These are phyloP conservation scores for Ptychadena robeensis DNA, from an alignment of 2,797 vertebrate species.

Conservation along the genomic window DNA sequence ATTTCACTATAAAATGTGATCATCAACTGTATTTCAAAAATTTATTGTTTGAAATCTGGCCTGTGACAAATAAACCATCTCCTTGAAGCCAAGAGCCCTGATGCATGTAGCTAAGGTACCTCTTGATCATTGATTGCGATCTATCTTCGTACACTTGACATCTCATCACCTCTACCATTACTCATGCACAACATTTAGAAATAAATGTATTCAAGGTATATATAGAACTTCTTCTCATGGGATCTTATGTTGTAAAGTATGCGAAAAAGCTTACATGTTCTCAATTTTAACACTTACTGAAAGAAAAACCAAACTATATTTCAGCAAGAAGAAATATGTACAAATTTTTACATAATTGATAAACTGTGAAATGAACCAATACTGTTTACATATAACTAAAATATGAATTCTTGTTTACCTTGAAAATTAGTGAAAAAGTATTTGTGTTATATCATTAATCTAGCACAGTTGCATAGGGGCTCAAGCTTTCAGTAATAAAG, in stretches of 20 bases:
- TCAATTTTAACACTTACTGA: not conserved
- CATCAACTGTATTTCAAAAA: not conserved
- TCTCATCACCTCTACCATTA: not conserved
- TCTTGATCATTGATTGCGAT: not conserved
- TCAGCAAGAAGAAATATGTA: too few relatives aligned
- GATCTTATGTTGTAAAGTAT: not conserved
- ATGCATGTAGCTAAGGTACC: not conserved
- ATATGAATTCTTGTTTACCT: too few relatives aligned
- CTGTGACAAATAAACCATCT: not conserved
- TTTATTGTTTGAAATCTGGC: not conserved
- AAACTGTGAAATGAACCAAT: too few relatives aligned
- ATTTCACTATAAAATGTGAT: not conserved
- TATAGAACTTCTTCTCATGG: not conserved
- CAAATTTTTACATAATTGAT: too few relatives aligned
- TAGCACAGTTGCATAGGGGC: too few relatives aligned
- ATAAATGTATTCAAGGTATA: not conserved
- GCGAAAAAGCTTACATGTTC: not conserved
- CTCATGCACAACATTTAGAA: constrained; percentile 3
- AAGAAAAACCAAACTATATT: too few relatives aligned
- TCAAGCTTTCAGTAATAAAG: too few relatives aligned
- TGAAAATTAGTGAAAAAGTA: too few relatives aligned
- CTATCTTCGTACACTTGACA: not conserved
- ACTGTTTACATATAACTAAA: too few relatives aligned
- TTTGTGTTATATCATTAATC: too few relatives aligned
- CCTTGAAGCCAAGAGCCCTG: not conserved